These are phyloP conservation scores for Mixornis gularis DNA, from an alignment of 2,113 vertebrate genomes.

Conservation along the genomic window DNA sequence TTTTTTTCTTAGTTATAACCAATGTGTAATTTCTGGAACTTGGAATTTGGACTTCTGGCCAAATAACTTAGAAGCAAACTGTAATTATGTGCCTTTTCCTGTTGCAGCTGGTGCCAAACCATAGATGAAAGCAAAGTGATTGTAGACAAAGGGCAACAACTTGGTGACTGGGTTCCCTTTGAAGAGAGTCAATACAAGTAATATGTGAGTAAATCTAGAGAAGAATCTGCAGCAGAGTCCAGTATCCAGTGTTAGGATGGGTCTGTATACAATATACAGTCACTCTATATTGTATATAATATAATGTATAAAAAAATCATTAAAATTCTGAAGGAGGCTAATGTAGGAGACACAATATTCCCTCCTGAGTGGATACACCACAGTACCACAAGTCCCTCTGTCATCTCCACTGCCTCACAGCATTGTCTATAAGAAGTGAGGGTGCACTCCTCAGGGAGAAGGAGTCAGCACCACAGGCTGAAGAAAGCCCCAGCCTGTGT, in stretches of 20 bases:
- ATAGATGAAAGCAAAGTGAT: background rate
- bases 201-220: background rate
- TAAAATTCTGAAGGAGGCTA: background rate
- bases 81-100: background rate
- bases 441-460: accelerated
- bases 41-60: background rate
- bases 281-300: background rate
- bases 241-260: background rate
- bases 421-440: background rate
- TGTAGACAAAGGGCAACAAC: background rate
- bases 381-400: background rate
- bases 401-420: background rate
- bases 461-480: accelerated
- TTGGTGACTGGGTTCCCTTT: background rate
- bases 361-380: background rate
- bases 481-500: background rate
- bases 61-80: background rate
- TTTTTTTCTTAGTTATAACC: background rate
- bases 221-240: background rate
- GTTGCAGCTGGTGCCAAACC: background rate
- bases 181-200: background rate
- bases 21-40: background rate
- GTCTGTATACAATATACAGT: background rate
- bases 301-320: background rate
- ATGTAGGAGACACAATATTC: background rate